Conservation (phyloP, 30 jellyfish, hydroid and myxozoan species). For the Aurelia sp. region DNA sequence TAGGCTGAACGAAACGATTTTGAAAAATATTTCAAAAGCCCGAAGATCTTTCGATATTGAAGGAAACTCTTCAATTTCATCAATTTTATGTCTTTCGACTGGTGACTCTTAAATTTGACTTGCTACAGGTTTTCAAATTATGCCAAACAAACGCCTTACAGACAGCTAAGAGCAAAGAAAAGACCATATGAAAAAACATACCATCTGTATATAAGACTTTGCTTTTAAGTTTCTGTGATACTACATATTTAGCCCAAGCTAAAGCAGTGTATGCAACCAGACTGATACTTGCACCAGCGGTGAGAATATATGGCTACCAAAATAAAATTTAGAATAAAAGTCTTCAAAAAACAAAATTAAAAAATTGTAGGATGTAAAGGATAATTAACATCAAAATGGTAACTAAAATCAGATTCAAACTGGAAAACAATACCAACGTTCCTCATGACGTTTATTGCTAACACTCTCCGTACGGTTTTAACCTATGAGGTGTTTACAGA, state of each 20-base stretch:
- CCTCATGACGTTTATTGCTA: too few species aligned
- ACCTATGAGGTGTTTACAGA: too few species aligned
- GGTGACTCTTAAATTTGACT: too few species aligned
- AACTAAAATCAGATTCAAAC: too few species aligned
- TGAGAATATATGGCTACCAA: slow-evolving; percentile 41
- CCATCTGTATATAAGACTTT: slow-evolving; percentile 59
- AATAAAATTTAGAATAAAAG: background rate
- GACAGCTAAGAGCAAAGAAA: background rate
- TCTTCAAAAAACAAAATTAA: background rate
- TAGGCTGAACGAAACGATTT: too few species aligned
- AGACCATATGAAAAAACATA: background rate
- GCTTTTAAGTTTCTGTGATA: slow-evolving; percentile 53
- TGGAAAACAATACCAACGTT: too few species aligned
- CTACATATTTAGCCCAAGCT: slow-evolving; percentile 65
- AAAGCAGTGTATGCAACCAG: slow-evolving; percentile 48
- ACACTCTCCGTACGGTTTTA: too few species aligned
- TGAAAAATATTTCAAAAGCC: too few species aligned
- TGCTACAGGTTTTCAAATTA: too few species aligned
- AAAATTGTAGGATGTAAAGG: background rate
- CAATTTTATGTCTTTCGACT: background rate
- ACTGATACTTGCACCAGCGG: slow-evolving; percentile 35
- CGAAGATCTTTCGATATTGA: too few species aligned
- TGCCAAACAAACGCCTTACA: too few species aligned
- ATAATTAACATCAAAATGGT: background rate
- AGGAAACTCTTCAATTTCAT: background rate